Conservation (phyloP, 2,797 vertebrate species). For the Rallus crepitans region DNA sequence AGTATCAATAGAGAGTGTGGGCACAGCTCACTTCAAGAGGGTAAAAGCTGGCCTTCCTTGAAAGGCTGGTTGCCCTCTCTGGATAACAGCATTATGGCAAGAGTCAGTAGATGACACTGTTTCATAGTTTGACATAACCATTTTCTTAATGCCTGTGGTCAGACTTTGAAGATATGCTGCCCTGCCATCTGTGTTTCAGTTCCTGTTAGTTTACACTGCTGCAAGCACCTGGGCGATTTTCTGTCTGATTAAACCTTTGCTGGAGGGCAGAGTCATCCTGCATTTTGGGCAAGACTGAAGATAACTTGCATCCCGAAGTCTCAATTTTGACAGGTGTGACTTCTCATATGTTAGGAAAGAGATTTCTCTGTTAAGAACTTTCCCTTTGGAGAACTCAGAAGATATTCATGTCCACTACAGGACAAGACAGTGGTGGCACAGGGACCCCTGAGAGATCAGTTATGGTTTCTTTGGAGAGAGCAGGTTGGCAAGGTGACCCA, state of each 20-base stretch:
- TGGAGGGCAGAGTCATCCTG: not conserved
- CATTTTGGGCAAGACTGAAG: not conserved
- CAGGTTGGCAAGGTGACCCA: not conserved
- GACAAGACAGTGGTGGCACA: not conserved
- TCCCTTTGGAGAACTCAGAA: not conserved
- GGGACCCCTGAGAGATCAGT: not conserved
- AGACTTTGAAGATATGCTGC: not conserved
- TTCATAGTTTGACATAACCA: not conserved
- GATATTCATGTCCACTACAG: rapidly evolving
- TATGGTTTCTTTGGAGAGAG: not conserved
- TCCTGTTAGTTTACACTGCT: not conserved
- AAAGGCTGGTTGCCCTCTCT: not conserved
- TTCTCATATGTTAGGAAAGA: not conserved
- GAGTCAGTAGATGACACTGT: conserved; percentile 32
- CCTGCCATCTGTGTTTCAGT: not conserved
- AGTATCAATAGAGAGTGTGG: not conserved
- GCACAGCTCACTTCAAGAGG: not conserved
- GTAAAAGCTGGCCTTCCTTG: not conserved
- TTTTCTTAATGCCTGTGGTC: not conserved
- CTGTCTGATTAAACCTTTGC: not conserved
- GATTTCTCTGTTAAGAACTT: not conserved
- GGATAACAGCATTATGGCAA: not conserved
- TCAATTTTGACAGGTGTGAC: not conserved
- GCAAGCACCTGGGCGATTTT: not conserved
- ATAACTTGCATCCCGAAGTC: not conserved